Conservation (phyloP, 2,888 invertebrate species). For the Mesorhabditis belari region DNA sequence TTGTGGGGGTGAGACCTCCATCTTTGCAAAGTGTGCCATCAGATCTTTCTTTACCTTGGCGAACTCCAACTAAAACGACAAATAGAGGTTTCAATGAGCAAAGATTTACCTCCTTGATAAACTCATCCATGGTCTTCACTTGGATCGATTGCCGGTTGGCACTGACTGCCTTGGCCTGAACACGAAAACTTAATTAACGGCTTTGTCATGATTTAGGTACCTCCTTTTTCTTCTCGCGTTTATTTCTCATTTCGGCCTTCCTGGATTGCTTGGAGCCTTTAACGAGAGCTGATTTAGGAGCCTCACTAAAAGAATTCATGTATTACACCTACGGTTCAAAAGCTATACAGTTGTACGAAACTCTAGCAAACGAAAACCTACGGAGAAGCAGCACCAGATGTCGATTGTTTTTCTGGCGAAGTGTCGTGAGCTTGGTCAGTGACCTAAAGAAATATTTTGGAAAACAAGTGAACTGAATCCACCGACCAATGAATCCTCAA, state of each 20-base stretch:
- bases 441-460: too few relatives aligned
- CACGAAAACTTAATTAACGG: background rate
- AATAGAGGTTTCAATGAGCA: background rate
- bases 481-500: too few relatives aligned
- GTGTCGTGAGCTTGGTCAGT: background rate
- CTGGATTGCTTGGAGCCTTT: background rate
- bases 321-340: too few relatives aligned
- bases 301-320: too few relatives aligned
- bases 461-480: too few relatives aligned
- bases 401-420: background rate
- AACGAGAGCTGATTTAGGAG: background rate
- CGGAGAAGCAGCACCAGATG: background rate
- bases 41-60: background rate
- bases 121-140: background rate
- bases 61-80: background rate
- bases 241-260: background rate
- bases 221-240: background rate
- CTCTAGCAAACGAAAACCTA: too few relatives aligned
- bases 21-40: background rate
- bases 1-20: background rate
- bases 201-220: background rate
- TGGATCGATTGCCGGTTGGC: background rate
- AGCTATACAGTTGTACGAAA: too few relatives aligned
- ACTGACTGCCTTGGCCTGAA: background rate
- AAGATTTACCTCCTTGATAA: background rate